These are phyloP conservation scores for Auanema freiburgensis DNA, from an alignment of 2,888 invertebrate genomes.

Conservation along the genomic window DNA sequence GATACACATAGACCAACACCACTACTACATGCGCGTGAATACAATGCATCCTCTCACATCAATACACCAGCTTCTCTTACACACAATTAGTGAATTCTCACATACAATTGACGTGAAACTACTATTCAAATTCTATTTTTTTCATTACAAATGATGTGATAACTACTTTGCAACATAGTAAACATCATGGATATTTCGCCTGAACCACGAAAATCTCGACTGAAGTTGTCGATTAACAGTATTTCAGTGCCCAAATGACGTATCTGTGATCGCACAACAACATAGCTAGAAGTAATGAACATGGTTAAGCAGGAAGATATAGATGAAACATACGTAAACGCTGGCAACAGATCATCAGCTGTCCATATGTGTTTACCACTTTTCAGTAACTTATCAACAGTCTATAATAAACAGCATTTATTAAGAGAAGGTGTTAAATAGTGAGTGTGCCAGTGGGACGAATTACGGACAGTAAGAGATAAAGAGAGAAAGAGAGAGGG, in stretches of 20 bases:
- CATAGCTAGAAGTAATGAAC: slow-evolving; percentile 15
- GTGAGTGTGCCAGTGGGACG: no score
- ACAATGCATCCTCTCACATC: no score
- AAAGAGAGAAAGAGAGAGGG: no score
- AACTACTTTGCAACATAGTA: slow-evolving; percentile 16
- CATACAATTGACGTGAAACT: not conserved
- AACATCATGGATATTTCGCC: slow-evolving; percentile 17
- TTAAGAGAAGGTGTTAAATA: no score
- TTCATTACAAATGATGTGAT: slow-evolving; percentile 20
- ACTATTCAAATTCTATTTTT: slow-evolving; percentile 16
- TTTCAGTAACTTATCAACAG: no score
- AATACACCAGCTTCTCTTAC: no score
- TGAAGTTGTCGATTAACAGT: slow-evolving; percentile 18
- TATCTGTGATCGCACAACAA: slow-evolving; percentile 21
- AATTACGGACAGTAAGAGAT: no score
- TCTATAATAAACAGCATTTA: no score
- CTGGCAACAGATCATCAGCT: slow-evolving; percentile 18
- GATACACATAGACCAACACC: no score
- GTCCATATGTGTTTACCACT: slow-evolving; percentile 12
- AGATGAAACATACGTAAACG: slow-evolving; percentile 14
- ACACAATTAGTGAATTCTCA: no score
- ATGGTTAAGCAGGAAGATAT: not conserved
- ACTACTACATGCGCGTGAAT: no score
- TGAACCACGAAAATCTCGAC: slow-evolving; percentile 13
- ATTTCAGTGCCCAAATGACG: slow-evolving; percentile 21